A percentile compares a stretch with the other conserved stretches of the same genome.
These are phyloP conservation scores for Aleiodes leptofemur DNA, from an alignment of 2,888 invertebrate species.

Conservation along the genomic window DNA sequence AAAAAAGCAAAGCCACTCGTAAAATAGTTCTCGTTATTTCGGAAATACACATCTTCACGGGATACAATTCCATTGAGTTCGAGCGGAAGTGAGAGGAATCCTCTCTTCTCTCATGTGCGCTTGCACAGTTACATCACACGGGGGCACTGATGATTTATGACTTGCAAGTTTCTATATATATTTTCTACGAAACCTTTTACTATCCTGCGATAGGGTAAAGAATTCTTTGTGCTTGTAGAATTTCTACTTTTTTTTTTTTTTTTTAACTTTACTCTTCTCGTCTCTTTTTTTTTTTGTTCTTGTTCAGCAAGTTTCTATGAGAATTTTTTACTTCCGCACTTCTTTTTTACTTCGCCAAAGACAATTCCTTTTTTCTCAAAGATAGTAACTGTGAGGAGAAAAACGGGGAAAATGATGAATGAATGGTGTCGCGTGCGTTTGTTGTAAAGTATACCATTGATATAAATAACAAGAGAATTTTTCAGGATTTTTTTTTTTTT, in stretches of 20 bases:
- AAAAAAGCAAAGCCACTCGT: slow-evolving; percentile 1
- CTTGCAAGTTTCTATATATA: slow-evolving; percentile 21
- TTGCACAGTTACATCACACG: slow-evolving; percentile 11
- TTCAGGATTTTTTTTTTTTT: neutral
- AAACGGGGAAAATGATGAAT: slow-evolving; percentile 12
- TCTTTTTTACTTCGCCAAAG: neutral
- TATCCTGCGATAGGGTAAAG: neutral
- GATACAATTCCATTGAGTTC: neutral
- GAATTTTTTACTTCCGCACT: slow-evolving; percentile 9
- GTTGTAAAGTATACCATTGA: slow-evolving; percentile 20
- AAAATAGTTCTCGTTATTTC: slow-evolving; percentile 16
- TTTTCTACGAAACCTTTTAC: slow-evolving; percentile 20
- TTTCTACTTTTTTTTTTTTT: neutral
- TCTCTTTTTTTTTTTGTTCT: neutral
- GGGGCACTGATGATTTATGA: slow-evolving; percentile 27
- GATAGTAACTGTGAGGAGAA: neutral
- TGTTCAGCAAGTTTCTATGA: slow-evolving; percentile 10
- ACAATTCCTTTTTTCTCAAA: slow-evolving; percentile 19
- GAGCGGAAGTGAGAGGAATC: slow-evolving; percentile 21
- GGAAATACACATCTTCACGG: slow-evolving; percentile 20
- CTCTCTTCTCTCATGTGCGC: neutral
- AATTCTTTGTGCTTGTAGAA: neutral
- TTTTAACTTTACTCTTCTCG: neutral
- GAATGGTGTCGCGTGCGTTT: slow-evolving; percentile 16
- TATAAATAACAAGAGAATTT: slow-evolving; percentile 29